Percentiles rank a stretch among this genome's conserved stretches.
Evolutionary conservation across 1,140 invertebrate genomes (phyloP).

Genomic region (Heliconius melpomene): DNA sequence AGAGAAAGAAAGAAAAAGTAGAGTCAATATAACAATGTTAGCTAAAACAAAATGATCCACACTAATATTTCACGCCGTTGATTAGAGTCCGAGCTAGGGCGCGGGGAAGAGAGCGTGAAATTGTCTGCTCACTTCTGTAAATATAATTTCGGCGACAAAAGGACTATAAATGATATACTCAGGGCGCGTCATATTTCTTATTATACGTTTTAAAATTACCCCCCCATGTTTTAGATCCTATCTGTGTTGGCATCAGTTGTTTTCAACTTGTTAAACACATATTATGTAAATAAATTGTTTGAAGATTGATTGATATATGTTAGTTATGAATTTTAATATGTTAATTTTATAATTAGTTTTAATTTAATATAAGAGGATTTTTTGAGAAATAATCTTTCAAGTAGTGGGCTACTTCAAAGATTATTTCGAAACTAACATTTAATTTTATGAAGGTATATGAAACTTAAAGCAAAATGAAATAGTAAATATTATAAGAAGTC

Average conservation of each 20-base stretch:
- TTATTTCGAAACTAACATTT: too few species aligned
- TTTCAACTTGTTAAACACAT: slow-evolving; percentile 19
- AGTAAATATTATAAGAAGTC: not conserved
- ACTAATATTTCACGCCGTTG: slow-evolving; percentile 52
- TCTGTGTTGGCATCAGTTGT: slow-evolving; percentile 13
- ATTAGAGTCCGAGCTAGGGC: slow-evolving; percentile 73
- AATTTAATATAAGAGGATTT: not conserved
- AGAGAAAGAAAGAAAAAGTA: too few species aligned
- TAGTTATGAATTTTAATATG: not conserved
- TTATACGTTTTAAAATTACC: slow-evolving; percentile 69
- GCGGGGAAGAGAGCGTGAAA: slow-evolving; percentile 78
- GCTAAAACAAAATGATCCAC: slow-evolving; percentile 47
- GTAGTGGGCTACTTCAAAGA: too few species aligned
- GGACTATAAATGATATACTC: slow-evolving; percentile 78
- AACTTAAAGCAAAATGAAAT: not conserved
- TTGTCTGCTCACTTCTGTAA: slow-evolving; percentile 81
- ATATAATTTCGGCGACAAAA: slow-evolving; percentile 81
- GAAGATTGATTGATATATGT: not conserved
- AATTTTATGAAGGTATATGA: not conserved
- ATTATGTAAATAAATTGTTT: slow-evolving; percentile 10
- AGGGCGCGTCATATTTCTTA: slow-evolving; percentile 63
- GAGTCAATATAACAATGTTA: slow-evolving; percentile 4
- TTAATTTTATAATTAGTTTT: not conserved
- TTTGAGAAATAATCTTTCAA: too few species aligned
- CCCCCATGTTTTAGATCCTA: slow-evolving; percentile 28